Conservation (phyloP, 1,140 invertebrate species). For the Drosophila truncata region DNA sequence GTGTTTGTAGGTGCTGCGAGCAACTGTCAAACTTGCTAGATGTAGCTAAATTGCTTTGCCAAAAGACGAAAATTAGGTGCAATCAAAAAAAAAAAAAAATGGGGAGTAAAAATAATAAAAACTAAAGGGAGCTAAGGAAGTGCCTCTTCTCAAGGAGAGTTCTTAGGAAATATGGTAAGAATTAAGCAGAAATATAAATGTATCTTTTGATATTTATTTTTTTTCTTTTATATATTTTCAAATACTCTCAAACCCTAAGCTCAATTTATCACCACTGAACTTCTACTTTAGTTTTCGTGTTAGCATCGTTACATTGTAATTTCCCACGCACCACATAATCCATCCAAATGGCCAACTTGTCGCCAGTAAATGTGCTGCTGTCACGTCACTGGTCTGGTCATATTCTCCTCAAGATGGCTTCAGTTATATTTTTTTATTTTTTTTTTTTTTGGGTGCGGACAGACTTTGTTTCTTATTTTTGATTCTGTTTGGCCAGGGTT, state of each 20-base stretch:
- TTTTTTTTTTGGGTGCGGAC: conserved; percentile 12
- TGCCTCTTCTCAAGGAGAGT: neutral
- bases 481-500: conserved; percentile 21
- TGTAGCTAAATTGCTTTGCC: conserved; percentile 44
- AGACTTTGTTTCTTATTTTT: conserved; percentile 14
- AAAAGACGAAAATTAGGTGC: conserved; percentile 28
- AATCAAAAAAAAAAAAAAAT: neutral
- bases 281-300: conserved; percentile 1
- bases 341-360: conserved; percentile 73
- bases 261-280: neutral
- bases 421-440: neutral
- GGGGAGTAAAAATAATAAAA: neutral
- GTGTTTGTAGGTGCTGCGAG: conserved; percentile 58
- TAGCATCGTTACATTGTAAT: conserved; percentile 40
- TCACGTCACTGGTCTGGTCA: conserved; percentile 63
- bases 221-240: neutral
- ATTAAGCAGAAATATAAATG: neutral
- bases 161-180: neutral
- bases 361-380: conserved; percentile 74
- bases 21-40: conserved; percentile 71
- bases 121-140: neutral
- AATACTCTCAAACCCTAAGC: neutral
- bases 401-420: conserved; percentile 23
- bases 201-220: neutral
- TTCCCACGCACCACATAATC: conserved; percentile 67